Base-by-base conservation (phyloP, 2,888 invertebrate genomes). In the Pheosia gnoma region DNA sequence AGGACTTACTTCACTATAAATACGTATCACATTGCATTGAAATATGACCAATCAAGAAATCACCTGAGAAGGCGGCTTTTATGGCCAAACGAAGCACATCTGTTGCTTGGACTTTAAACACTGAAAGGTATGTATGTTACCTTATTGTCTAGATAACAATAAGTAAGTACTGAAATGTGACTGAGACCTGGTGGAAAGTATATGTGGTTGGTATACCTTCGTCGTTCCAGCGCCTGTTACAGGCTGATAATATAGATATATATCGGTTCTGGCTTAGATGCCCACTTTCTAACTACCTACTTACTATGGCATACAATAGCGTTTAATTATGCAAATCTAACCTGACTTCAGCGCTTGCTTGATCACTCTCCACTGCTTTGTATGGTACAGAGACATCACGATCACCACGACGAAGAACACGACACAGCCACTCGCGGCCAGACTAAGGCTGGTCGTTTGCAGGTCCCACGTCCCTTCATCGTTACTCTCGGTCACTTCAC, bases 321-420 rank as follows among this genome's bases (percentile, higher is more conserved):
- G 11, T 3, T 56, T 13, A 13, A 41, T 52, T n/a, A 58, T 43
- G 4, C 4, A 47, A 11, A 49, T 51, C 95, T 94, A 86, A 97
- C 97, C 97, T 90, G 96, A 96, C 85, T 96, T 96, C 76, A 97
- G 95, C 80, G 96, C 96, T 81, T 95, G 95, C 89, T 97, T 97
- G 83, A 97, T 95, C 81, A 95, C 94, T 85, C 95, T 95, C 97
- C 97, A 97, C 86, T 97, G 97, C 80, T 95, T 95, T 76, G 96
- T 96, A 84, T 97, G 97, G 80, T 97, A 95, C 77, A 97, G 89
- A 74, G 96, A 96, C 84, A 97, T 95, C 79, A 95, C 95, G 74
- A 96, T 95, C 83, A 97, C 96, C 71, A 96, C 96, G 77, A 96
- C 92, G 93, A 97, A 97, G 94, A 97, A 97, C 82, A 97, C 93